Evolutionary conservation across 2,113 vertebrate species (phyloP), one percentile per base, ranked within the genome.

Genomic region (Apaloderma vittatum): DNA sequence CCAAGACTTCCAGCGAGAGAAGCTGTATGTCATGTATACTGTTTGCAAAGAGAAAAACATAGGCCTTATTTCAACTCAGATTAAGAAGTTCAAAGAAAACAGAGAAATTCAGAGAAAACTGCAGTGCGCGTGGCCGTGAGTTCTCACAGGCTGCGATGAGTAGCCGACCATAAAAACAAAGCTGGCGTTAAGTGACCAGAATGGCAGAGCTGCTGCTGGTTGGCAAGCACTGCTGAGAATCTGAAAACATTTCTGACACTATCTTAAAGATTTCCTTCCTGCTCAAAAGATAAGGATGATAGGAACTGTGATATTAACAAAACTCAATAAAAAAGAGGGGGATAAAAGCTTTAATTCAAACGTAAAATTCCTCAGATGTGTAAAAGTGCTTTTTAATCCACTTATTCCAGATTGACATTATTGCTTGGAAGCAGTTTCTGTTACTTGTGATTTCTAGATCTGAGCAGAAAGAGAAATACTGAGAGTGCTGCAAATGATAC

Each of bases 381-480:
- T 78, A 24, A 83, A 67, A 52, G 55, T 40, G 32, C 37, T 86
- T 65, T 87, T 66, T 79, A 75, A 88, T 67, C 26, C 51, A 40
- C 36, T 83, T 74, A 51, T 32, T 91, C 48, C 68, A 88, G 34
- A 77, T 1, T 78, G 68, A 72, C 9, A 26, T 74, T 54, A 43
- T 30, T 81, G 48, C 36, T 75, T 61, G 51, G 86, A 83, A 88
- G 65, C 48, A 34, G 15, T 20, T 12, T 65, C 88, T 75, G 52
- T 61, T 78, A 59, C 57, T 90, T 84, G n/a, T 84, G 65, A 17
- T 66, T 89, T 89, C 65, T 43, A 68, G 57, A 75, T 84, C 17
- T 54, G 57, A 89, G 22, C 68, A 88, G 83, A 66, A 66, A 83
- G 46, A 93, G 51, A 81, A 95, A 84, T 78, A 78, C 86, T 65